phyloP scores from a whole-genome alignment of 2,797 vertebrate species.

The Benthosema pterotum region DNA sequence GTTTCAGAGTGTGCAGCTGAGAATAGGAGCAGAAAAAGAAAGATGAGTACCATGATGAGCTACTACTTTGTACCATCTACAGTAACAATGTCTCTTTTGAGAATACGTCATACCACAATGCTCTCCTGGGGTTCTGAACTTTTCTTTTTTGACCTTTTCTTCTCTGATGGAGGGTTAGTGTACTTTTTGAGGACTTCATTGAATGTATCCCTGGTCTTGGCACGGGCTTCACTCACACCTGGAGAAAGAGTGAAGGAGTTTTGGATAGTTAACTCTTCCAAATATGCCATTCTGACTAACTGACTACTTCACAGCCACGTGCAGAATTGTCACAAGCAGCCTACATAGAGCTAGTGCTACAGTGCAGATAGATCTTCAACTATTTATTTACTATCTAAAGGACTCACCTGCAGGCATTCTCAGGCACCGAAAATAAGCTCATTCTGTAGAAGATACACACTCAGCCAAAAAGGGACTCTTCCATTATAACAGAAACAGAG shows the following conservation, averaged over 20 bases:
- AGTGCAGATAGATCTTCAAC: too few relatives aligned
- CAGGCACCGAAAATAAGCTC: slow-evolving; percentile 36
- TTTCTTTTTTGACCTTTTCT: slow-evolving; percentile 84
- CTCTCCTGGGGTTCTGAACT: slow-evolving; percentile 73
- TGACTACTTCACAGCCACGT: too few relatives aligned
- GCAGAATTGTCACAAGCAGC: too few relatives aligned
- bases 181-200: slow-evolving; percentile 89
- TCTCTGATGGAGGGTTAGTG: slow-evolving; percentile 70
- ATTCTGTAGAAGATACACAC: slow-evolving; percentile 31
- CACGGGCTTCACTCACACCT: slow-evolving; percentile 91
- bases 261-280: too few relatives aligned
- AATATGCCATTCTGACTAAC: too few relatives aligned
- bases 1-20: slow-evolving; percentile 86
- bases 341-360: too few relatives aligned
- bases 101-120: slow-evolving; percentile 87
- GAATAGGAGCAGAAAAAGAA: slow-evolving; percentile 15
- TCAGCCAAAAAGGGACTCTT: slow-evolving; percentile 15
- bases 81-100: not conserved
- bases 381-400: too few relatives aligned
- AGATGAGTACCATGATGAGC: too few relatives aligned
- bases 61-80: too few relatives aligned
- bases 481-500: too few relatives aligned
- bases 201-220: slow-evolving; percentile 88
- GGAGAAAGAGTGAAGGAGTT: too few relatives aligned
- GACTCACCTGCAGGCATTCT: slow-evolving; percentile 71